Conservation (phyloP, 2,888 invertebrate genomes). For the Agonopterix alstromeriana region DNA sequence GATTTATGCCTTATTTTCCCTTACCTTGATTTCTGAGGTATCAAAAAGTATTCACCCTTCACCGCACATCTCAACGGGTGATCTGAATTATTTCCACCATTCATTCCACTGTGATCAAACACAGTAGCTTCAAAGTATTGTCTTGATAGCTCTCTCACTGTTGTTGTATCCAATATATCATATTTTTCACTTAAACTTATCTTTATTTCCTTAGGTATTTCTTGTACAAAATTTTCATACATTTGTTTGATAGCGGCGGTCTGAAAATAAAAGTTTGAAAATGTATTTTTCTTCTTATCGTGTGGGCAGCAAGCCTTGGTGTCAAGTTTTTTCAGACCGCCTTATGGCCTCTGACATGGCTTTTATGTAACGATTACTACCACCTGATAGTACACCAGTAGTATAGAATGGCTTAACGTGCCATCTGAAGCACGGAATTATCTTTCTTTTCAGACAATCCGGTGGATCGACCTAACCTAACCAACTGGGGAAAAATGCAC, state of each 20-base stretch:
- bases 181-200: conserved; percentile 18
- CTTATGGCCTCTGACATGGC: too few relatives aligned
- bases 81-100: conserved; percentile 77
- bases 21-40: conserved; percentile 81
- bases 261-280: conserved; percentile 26
- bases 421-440: too few relatives aligned
- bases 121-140: conserved; percentile 41
- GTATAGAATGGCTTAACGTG: too few relatives aligned
- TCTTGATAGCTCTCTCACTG: conserved; percentile 38
- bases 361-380: too few relatives aligned
- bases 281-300: too few relatives aligned
- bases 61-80: conserved; percentile 66
- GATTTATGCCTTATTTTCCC: not conserved
- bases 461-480: too few relatives aligned
- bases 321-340: too few relatives aligned
- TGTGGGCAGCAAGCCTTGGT: too few relatives aligned
- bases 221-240: conserved; percentile 28
- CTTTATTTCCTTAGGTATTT: conserved; percentile 25
- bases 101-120: conserved; percentile 36
- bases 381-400: too few relatives aligned
- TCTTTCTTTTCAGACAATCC: too few relatives aligned
- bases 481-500: too few relatives aligned
- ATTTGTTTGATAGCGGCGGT: conserved; percentile 29
- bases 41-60: conserved; percentile 70
- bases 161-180: conserved; percentile 41